A percentile compares a stretch with the other conserved stretches of the same genome.
Conservation (phyloP, 1,140 invertebrate genomes). For the Conopomorpha cramerella region DNA sequence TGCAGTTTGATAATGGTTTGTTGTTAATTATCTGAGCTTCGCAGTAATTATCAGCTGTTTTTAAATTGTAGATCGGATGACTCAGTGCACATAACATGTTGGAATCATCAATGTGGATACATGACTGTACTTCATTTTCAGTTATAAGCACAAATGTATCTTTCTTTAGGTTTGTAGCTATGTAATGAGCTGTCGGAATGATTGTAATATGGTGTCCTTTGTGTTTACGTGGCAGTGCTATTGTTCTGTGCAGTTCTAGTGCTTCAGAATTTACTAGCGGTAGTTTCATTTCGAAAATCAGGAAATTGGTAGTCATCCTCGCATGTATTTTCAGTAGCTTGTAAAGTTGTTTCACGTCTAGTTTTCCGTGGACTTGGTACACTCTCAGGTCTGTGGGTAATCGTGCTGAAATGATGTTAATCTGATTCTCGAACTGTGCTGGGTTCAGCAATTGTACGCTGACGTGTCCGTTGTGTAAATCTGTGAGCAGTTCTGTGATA, state of each 20-base stretch:
- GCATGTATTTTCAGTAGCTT: neutral
- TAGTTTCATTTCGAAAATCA: conserved; percentile 1
- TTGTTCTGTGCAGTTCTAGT: neutral
- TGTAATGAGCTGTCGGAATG: no score
- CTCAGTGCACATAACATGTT: no score
- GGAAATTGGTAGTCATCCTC: neutral
- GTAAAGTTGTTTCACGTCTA: neutral
- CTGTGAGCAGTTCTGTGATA: neutral
- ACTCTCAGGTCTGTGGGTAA: neutral
- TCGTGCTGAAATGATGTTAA: neutral
- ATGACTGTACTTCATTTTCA: no score
- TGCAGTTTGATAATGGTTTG: no score
- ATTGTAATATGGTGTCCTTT: no score
- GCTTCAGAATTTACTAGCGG: neutral
- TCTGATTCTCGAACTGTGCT: neutral
- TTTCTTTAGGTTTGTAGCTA: no score
- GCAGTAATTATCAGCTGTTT: no score
- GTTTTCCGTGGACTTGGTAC: neutral
- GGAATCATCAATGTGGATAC: no score
- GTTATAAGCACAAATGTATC: no score
- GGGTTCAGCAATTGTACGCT: neutral
- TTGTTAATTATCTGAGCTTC: no score
- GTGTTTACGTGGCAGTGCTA: no score
- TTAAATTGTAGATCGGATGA: no score
- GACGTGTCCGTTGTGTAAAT: neutral